Evolutionary conservation across 2,797 vertebrate genomes (phyloP).

Genomic region (Lutra lutra): DNA sequence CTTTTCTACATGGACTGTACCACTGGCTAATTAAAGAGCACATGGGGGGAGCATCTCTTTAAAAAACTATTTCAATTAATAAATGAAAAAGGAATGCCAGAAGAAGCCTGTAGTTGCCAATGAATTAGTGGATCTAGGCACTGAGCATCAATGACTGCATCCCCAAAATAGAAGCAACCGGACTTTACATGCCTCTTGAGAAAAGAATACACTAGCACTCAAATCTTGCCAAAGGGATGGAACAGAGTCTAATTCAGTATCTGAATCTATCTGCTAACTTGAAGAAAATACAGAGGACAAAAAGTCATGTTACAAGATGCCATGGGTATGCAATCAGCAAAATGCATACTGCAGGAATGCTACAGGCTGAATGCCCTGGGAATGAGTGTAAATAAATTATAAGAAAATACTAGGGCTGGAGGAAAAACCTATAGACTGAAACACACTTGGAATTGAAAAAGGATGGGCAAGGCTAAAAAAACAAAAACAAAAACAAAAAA

Average conservation of each 20-base stretch:
- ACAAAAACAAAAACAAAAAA: no score
- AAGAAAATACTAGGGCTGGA: not conserved
- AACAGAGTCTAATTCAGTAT: not conserved
- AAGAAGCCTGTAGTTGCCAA: not conserved
- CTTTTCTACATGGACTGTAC: not conserved
- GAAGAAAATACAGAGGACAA: not conserved
- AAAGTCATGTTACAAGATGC: not conserved
- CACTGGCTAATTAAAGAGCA: not conserved
- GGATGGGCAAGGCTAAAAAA: not conserved
- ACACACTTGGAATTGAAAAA: not conserved
- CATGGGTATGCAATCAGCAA: not conserved
- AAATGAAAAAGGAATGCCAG: not conserved
- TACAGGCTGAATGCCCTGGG: not conserved
- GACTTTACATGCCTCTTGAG: not conserved
- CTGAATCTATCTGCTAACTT: not conserved
- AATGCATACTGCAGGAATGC: not conserved
- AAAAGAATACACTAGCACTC: not conserved
- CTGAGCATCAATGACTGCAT: not conserved
- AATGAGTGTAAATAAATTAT: not conserved
- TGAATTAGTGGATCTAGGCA: not conserved
- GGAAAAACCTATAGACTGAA: not conserved
- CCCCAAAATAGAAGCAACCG: not conserved
- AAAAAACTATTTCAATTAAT: slow-evolving; percentile 10
- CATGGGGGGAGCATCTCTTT: not conserved
- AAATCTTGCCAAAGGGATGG: not conserved